Base-by-base conservation (phyloP, 2,888 invertebrate species). In the Strigamia crassipes region DNA sequence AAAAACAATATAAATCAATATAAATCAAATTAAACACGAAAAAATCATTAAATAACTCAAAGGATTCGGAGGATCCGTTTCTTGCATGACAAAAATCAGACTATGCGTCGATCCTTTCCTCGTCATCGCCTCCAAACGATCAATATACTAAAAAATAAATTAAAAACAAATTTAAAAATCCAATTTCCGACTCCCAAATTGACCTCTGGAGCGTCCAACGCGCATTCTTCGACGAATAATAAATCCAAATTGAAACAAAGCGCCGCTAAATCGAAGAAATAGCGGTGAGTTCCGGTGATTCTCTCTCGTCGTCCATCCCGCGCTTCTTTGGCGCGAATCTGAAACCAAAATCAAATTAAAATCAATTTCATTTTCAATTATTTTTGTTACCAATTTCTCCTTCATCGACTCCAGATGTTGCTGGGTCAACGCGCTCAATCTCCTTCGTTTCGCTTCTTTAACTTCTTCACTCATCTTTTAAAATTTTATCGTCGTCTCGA, bases 231-330 rank as follows among this genome's bases (percentile, higher is more conserved):
- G 2, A 93, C 89, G 84, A 82, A 83, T n/a, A 80, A 18, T 15
- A 79, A 18, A 42, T 86, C 86, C 15, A 87, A 13, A 34, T 85
- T 82, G 13, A 87, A 82, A 79, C 85, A 84, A 77, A 84, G 81
- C 56, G 92, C 92, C 41, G 91, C 91, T 86, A 92, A 90, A 85
- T 93, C 93, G 83, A 94, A 87, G 0, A 94, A 88, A 87, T 92
- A 92, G 83, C 92, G 90, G 86, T 93, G 92, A 81, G 88, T 86
- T 86, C 90, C 86, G 86, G 88, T 88, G 86, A 92, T 85, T 85
- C 88, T 86, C 84, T 89, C 85, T 79, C 88, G 86, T 77, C 91
- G 86, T 0, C 83, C 84, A 61, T 86, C 87, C 81, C 93, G 90
- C 51, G 88, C 88, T 85, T 92, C 92, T 87, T 91, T 92, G 80